Evolutionary conservation across 2,888 invertebrate genomes (phyloP), one percentile per base, ranked within the genome.

Genomic region (Tipula unca): DNA sequence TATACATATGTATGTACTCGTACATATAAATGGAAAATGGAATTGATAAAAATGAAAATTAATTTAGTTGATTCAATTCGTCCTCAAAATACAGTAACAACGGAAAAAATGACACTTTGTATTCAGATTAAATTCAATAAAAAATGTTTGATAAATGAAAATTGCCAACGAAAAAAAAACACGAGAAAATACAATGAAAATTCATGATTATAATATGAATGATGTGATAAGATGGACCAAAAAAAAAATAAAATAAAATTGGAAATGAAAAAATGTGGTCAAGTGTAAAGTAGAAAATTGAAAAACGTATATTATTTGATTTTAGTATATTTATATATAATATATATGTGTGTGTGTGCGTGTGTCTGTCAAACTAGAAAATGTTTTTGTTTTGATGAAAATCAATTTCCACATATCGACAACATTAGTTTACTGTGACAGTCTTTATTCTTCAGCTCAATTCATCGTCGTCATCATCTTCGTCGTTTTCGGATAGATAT

Each of bases 101-200:
- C 13, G 25, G 10, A 8, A 69, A n/a, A 69, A 69, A 25, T 69
- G 69, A 69, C 69, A 69, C 69, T 69, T 69, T 69, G 69, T 69
- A 69, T 69, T 69, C 69, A 69, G 69, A 69, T 69, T 69, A 69
- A 69, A 69, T 69, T 69, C 69, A 69, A 69, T 69, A 69, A 25
- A 69, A 69, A 54, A 54, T 54, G 17, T 54, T 54, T 54, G 48
- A 54, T 54, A 54, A 54, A 54, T 54, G 48, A 54, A 54, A 54
- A 17, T 54, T 54, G 48, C 17, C 48, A n/a, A n/a, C n/a, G n/a
- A n/a, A n/a, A 54, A 17, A 25, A 69, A 54, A 17, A 48, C 1
- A 20, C 1, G 6, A 25, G 14, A 69, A 69, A 14, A 69, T 69
- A 69, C 69, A 69, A 69, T 69, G 69, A 1, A 69, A 69, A 69